These are phyloP conservation scores for Marmota flaviventris DNA, from an alignment of 2,113 vertebrate genomes.

Conservation along the genomic window DNA sequence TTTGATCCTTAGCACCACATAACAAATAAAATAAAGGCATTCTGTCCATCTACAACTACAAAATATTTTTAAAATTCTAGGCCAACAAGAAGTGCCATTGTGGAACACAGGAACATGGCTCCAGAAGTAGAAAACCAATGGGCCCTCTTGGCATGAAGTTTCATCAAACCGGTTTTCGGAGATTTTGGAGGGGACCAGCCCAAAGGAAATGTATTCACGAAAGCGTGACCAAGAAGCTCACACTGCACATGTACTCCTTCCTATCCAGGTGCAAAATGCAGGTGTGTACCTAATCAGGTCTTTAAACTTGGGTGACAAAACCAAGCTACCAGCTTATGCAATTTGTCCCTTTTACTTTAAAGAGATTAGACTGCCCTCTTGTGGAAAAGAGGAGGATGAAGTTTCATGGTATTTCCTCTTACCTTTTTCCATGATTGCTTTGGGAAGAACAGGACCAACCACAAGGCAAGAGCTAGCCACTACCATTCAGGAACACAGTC, in stretches of 20 bases:
- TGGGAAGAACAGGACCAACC: neutral
- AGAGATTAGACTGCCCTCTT: constrained; percentile 78
- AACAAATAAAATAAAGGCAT: too few relatives aligned
- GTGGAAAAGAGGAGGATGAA: constrained; percentile 64
- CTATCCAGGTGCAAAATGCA: fast-evolving
- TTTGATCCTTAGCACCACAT: too few relatives aligned
- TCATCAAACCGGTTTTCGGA: neutral
- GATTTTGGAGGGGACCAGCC: neutral
- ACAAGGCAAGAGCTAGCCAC: neutral
- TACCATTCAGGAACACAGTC: neutral
- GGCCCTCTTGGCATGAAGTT: neutral
- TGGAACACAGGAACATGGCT: neutral
- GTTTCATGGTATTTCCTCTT: neutral
- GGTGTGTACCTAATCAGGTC: neutral
- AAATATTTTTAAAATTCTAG: neutral
- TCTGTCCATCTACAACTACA: too few relatives aligned
- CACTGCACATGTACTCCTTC: neutral
- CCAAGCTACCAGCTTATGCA: neutral
- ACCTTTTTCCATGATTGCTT: neutral
- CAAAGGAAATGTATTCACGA: neutral
- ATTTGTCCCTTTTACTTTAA: neutral
- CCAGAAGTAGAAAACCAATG: neutral
- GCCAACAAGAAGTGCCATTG: neutral
- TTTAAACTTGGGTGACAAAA: neutral
- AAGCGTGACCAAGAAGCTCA: neutral